phyloP scores from a whole-genome alignment of 1,140 invertebrate species.

The Drosophila hydei region DNA sequence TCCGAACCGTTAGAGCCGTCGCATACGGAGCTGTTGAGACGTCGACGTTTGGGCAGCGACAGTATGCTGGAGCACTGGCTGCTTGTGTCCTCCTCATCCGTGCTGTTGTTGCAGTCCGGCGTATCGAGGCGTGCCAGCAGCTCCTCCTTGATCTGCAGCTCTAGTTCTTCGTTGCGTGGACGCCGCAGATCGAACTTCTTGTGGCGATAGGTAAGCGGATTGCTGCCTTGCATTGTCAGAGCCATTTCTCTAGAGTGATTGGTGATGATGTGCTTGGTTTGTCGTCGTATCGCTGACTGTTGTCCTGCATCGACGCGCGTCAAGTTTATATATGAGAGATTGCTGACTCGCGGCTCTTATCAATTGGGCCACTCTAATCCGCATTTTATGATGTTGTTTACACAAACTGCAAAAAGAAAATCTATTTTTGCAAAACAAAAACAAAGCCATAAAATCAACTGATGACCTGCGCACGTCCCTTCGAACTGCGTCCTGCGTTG shows the following conservation, averaged over 20 bases:
- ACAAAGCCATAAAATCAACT: conserved; percentile 66
- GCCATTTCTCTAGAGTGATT: conserved; percentile 6
- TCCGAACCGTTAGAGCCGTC: conserved; percentile 26
- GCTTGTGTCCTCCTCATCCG: conserved; percentile 28
- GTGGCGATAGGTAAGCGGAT: conserved; percentile 57
- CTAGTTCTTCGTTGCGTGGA: conserved; percentile 5
- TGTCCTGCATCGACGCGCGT: conserved; percentile 41
- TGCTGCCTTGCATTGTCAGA: conserved; percentile 16
- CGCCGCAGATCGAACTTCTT: conserved; percentile 70
- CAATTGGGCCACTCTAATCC: conserved; percentile 38
- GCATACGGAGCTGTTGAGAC: conserved; percentile 37
- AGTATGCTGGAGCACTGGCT: conserved; percentile 51
- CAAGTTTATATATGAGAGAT: conserved; percentile 47
- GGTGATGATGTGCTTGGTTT: conserved; percentile 5
- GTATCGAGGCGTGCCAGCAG: conserved; percentile 45
- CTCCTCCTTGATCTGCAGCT: conserved; percentile 43
- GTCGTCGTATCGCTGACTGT: conserved; percentile 45
- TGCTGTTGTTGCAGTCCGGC: conserved; percentile 6
- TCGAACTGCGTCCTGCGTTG: conserved; percentile 12
- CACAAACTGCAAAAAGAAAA: conserved; percentile 44
- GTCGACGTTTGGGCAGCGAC: conserved; percentile 53
- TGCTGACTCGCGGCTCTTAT: conserved; percentile 16
- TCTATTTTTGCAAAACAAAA: conserved; percentile 68
- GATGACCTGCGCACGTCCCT: conserved; percentile 42
- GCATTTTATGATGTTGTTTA: conserved; percentile 72